Percentiles rank a stretch among this genome's conserved stretches.
Conservation (phyloP, 2,888 invertebrate species). For the Xanthorhoe spadicearia region DNA sequence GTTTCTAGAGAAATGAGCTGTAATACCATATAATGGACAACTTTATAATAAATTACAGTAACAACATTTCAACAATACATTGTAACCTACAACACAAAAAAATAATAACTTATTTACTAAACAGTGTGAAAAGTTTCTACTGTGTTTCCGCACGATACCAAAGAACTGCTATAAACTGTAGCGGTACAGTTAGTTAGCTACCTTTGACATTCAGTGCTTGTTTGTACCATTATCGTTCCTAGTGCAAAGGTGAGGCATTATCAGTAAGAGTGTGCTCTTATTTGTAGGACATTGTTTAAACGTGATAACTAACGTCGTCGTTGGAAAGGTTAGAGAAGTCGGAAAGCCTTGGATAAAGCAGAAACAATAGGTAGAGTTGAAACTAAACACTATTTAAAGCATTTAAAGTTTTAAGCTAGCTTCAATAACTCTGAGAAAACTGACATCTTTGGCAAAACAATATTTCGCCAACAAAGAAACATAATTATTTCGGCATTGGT, state of each 20-base stretch:
- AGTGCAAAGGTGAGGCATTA: conserved; percentile 20
- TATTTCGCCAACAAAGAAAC: no score
- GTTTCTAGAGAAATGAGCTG: conserved; percentile 60
- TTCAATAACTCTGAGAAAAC: not conserved
- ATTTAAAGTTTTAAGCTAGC: not conserved
- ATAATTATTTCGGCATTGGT: not conserved
- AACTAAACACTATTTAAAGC: not conserved
- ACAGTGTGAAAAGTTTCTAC: no score
- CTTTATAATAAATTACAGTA: conserved; percentile 53
- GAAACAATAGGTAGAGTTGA: not conserved
- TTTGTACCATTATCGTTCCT: conserved; percentile 19
- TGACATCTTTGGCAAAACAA: no score
- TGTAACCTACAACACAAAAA: not conserved
- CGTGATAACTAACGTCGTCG: not conserved
- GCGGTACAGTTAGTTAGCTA: conserved; percentile 46
- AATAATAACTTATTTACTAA: no score
- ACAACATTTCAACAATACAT: conserved; percentile 41
- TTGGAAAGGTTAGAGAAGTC: not conserved
- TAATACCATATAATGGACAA: conserved; percentile 60
- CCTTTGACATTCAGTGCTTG: conserved; percentile 49
- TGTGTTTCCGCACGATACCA: not conserved
- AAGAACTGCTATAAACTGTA: conserved; percentile 29
- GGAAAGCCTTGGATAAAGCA: not conserved
- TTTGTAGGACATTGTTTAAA: conserved; percentile 5
- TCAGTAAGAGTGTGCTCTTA: not conserved